These are phyloP conservation scores for Trichopoda pennipes DNA, from an alignment of 2,888 invertebrate species.

Conservation along the genomic window DNA sequence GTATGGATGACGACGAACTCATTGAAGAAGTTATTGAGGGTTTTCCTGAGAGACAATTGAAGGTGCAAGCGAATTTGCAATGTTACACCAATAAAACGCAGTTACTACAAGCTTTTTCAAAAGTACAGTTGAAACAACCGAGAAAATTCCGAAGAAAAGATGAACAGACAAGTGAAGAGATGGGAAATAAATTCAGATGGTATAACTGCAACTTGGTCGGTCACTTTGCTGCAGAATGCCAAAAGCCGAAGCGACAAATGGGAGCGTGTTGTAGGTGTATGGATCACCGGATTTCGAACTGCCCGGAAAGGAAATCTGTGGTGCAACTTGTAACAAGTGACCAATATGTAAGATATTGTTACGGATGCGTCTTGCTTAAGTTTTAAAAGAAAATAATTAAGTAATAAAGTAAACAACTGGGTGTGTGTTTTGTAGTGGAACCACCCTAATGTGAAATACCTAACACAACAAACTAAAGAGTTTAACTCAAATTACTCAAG, in stretches of 20 bases:
- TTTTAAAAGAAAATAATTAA: too few relatives aligned
- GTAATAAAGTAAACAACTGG: too few relatives aligned
- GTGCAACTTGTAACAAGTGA: constrained; percentile 3
- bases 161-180: too few relatives aligned
- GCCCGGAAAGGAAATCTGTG: constrained; percentile 34
- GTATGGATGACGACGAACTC: too few relatives aligned
- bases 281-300: constrained; percentile 28
- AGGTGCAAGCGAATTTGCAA: constrained; percentile 42
- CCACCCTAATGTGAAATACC: too few relatives aligned
- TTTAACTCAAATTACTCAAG: too few relatives aligned
- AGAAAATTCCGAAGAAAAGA: background rate
- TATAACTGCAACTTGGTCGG: constrained; percentile 42
- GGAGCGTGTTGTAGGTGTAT: constrained; percentile 41
- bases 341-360: constrained; percentile 31
- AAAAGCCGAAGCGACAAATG: constrained; percentile 36
- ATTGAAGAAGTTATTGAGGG: too few relatives aligned
- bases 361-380: too few relatives aligned
- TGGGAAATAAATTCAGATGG: constrained; percentile 11
- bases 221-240: constrained; percentile 41
- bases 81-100: constrained; percentile 37
- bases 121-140: constrained; percentile 30
- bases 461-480: too few relatives aligned
- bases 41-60: constrained; percentile 21
- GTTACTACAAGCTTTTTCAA: constrained; percentile 51
- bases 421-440: too few relatives aligned